Evolutionary conservation across 2,113 vertebrate species (phyloP), one percentile per base, ranked within the genome.

Genomic region (Trematomus loennbergii): DNA sequence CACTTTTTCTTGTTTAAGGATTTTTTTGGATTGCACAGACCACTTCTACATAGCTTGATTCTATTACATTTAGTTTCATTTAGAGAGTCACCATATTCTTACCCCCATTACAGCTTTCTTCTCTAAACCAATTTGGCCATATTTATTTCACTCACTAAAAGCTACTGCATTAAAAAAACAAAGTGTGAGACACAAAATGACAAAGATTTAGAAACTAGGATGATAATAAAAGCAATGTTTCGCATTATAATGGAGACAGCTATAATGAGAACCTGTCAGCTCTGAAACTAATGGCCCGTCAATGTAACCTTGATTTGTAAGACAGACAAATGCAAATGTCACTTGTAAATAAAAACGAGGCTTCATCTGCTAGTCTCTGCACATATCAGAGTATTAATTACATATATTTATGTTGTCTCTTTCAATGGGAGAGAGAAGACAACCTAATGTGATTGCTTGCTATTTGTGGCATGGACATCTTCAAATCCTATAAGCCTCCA

Each of bases 221-320:
- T 64, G 7, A 60, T 59, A 40, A 52, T 70, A 65, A 63, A 72
- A 68, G 43, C 33, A 29, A 7, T 55, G n/a, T 17, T 77, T 77
- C 17, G 6, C 25, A 9, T 15, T 57, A 48, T 40, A 36, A 58
- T 49, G 40, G 33, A 76, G 45, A 74, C 63, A 45, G 17, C 63
- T 62, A 20, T 59, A 46, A 68, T 83, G 55, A 43, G 13, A 59
- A 53, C 15, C 50, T 68, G 64, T 75, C 64, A 75, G 33, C 60
- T 53, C 53, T 58, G 9, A 59, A 55, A 52, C 12, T 25, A 49
- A 72, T 64, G 64, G 2, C 10, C 15, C 43, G 12, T 12, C 25
- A 48, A 18, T 53, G 46, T 55, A 2, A 4, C 22, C 33, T 54
- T 18, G 4, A 63, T 48, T 43, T 71, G 25, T 75, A 20, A 0